These are phyloP conservation scores for Junco hyemalis DNA, from an alignment of 2,113 vertebrate species.

Conservation along the genomic window DNA sequence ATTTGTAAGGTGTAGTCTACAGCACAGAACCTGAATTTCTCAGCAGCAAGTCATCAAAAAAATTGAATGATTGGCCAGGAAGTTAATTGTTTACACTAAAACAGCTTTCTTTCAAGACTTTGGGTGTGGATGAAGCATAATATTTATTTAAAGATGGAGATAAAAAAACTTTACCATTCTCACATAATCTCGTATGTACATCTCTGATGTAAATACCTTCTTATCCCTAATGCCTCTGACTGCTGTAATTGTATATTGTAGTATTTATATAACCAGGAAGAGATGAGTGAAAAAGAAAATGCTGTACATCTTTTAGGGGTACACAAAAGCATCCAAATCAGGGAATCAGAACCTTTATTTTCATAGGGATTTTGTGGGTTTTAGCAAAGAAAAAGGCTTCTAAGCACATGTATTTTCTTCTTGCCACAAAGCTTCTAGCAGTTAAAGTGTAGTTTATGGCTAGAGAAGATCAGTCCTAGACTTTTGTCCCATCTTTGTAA, in stretches of 20 bases:
- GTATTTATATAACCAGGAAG: slow-evolving; percentile 27
- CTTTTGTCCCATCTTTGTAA: neutral
- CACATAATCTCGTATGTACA: slow-evolving; percentile 18
- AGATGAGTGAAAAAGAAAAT: neutral
- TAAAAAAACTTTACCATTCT: slow-evolving; percentile 39
- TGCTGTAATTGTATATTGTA: neutral
- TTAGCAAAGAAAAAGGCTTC: neutral
- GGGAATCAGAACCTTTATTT: neutral
- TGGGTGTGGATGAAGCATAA: slow-evolving; percentile 49
- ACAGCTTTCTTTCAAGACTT: slow-evolving; percentile 38
- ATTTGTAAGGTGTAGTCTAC: neutral
- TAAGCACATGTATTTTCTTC: neutral
- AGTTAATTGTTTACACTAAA: slow-evolving; percentile 42
- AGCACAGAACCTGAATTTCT: slow-evolving; percentile 5
- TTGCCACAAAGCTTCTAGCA: neutral
- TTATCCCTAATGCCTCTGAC: slow-evolving; percentile 25
- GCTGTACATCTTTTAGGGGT: neutral
- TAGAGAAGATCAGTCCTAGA: neutral
- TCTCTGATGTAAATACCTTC: slow-evolving; percentile 29
- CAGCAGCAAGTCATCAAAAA: slow-evolving; percentile 25
- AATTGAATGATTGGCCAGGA: slow-evolving; percentile 27
- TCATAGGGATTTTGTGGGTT: neutral
- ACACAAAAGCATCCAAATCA: neutral
- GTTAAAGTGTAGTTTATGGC: neutral
- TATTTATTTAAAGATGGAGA: slow-evolving; percentile 55